phyloP scores from a whole-genome alignment of 2,888 invertebrate species.

The Cantharis rufa region DNA sequence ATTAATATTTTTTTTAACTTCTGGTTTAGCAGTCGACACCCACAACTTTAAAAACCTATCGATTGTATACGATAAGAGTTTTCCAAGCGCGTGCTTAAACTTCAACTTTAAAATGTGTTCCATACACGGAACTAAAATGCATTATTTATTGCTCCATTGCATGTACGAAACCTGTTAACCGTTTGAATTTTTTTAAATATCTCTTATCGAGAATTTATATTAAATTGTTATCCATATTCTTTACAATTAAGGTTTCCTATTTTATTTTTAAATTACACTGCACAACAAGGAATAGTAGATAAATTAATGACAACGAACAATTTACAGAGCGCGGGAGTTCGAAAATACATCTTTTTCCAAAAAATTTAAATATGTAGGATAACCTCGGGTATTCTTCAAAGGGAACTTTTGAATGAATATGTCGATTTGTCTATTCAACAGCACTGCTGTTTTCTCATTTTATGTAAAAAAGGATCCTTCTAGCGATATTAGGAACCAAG shows the following conservation, averaged over 20 bases:
- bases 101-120: conserved; percentile 26
- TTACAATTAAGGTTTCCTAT: not conserved
- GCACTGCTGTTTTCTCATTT: not conserved
- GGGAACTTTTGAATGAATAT: not conserved
- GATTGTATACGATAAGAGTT: conserved; percentile 13
- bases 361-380: not conserved
- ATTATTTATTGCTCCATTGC: conserved; percentile 23
- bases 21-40: not conserved
- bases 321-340: not conserved
- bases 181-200: not conserved
- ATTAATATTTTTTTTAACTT: not conserved
- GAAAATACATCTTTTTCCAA: not conserved
- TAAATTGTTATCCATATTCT: not conserved
- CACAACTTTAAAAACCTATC: conserved; percentile 7
- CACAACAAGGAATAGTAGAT: not conserved
- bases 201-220: not conserved
- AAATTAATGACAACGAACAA: not conserved
- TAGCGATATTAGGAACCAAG: not conserved
- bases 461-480: not conserved
- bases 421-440: too few relatives aligned
- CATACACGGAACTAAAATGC: conserved; percentile 15
- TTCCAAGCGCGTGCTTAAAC: conserved; percentile 20
- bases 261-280: not conserved
- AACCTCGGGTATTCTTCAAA: not conserved
- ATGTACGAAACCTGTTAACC: conserved; percentile 10